Evolutionary conservation across 2,113 vertebrate genomes (phyloP), one percentile per base, ranked within the genome.

Genomic region (Labeo catla): DNA sequence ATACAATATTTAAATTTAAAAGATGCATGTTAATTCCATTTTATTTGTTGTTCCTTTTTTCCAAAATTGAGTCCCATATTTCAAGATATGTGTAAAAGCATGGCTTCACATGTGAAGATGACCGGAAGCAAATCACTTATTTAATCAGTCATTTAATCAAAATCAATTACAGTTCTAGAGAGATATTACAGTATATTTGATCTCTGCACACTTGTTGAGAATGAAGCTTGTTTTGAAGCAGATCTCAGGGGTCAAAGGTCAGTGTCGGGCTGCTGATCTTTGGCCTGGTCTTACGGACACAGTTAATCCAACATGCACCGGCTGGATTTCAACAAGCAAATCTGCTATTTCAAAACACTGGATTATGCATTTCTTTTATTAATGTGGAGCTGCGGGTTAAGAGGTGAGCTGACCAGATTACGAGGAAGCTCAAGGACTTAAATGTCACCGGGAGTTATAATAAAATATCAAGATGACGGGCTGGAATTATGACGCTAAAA

Each of bases 281-380:
- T 84, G 77, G 11, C 45, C 49, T 81, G 39, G 76, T 84, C 34
- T 49, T 86, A 88, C 61, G 88, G 89, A 84, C 91, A 85, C 83
- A 47, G 89, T 81, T 96, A 96, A 96, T 96, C 95, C 95, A 93
- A 83, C 91, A 89, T 80, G 88, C 90, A 91, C 92, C 91, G 39
- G 83, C 84, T 93, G 93, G 95, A 95, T 96, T 96, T 94, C 94
- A 93, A 94, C 94, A 94, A 95, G 92, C 87, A 97, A 96, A 96
- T 96, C 94, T 96, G 94, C 95, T 96, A 96, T 96, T 96, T 94
- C 94, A 94, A 95, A 96, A 97, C 94, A 96, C 93, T 94, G 95
- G 96, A 96, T 97, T 97, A 97, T 96, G 93, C 87, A 93, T 93
- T 94, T 96, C 92, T 94, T 94, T 96, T 97, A 96, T 97, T 97